Conservation (phyloP, 92 coral and sea anemone species). For the Meandrina meandrites region DNA sequence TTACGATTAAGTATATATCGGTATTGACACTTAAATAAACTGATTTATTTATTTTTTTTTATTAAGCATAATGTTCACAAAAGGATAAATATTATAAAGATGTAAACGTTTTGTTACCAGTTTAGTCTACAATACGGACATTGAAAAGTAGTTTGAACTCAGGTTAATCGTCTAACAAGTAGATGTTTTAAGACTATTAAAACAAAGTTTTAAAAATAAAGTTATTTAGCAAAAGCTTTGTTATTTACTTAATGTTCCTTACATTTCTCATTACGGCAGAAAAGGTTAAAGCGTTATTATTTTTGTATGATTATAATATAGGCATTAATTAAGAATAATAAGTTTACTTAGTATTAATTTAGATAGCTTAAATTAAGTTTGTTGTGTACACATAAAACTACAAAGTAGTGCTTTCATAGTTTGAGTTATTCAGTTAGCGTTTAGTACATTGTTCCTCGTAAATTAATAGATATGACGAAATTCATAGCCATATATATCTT, state of each 20-base stretch:
- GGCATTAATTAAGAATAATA: background rate
- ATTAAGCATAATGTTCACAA: background rate
- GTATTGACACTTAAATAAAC: too few species aligned
- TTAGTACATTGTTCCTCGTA: background rate
- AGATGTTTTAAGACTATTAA: background rate
- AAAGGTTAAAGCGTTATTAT: slow-evolving; percentile 3
- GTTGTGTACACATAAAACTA: background rate
- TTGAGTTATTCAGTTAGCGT: background rate
- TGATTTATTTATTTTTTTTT: too few species aligned
- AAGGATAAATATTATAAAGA: too few species aligned
- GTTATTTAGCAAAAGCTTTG: background rate
- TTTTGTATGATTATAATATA: slow-evolving; percentile 2
- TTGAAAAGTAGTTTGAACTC: background rate
- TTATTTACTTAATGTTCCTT: background rate
- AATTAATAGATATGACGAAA: too few species aligned
- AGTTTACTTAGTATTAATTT: slow-evolving; percentile 4
- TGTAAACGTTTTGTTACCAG: too few species aligned
- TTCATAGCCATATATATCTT: too few species aligned
- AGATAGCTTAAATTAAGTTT: background rate
- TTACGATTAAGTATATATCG: background rate
- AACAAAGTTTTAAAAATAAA: background rate
- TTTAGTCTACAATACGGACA: too few species aligned
- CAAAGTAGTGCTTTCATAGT: background rate
- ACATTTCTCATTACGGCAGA: background rate
- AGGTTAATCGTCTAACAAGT: background rate